Base-by-base conservation (phyloP, 2,888 invertebrate genomes). In the Philereme vetulata region DNA sequence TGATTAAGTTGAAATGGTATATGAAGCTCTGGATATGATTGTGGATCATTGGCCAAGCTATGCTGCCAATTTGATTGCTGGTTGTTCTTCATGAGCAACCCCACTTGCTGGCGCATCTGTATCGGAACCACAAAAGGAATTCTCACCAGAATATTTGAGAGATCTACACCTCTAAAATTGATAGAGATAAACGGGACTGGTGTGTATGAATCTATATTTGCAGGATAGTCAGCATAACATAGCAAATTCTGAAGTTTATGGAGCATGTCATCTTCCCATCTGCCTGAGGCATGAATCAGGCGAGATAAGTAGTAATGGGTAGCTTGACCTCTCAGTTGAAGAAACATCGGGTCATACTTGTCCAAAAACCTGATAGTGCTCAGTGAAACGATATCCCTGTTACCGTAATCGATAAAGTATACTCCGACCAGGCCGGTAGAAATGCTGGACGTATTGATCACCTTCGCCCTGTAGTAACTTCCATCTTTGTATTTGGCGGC, bases 371-470 rank as follows among this genome's bases (percentile, higher is more conserved):
- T 85, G 48, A 95, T 92, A 62, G 94, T 93, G 45, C 88, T 91
- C 53, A 93, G 78, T 11, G 94, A 92, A 58, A 96, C 93, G 9
- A 93, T 79, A 70, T 94, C 94, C 67, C 89, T 92, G 74, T 95
- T 95, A 46, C 95, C 95, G 72, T 93, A 95, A 77, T 95, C 95
- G 40, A 95, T 91, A 69, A 95, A 95, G 59, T 93, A 93, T n/a
- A 95, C 94, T 67, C 94, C 93, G 51, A 95, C 93, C 55, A 93
- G 83, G 21, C 93, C 94, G 62, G 91, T 90, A 4, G 85, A 75
- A 49, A 93, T 72, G 71, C 79, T 89, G 11, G 86, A 76, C 7
- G 90, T 82, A 60, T 85, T 93, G 49, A 92, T 86, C 50, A 95
- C 90, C 77, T 93, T 93, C 6, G 94, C 95, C 71, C 96, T 89